Evolutionary conservation across 2,888 invertebrate genomes (phyloP).

Genomic region (Hemistola chrysoprasaria): DNA sequence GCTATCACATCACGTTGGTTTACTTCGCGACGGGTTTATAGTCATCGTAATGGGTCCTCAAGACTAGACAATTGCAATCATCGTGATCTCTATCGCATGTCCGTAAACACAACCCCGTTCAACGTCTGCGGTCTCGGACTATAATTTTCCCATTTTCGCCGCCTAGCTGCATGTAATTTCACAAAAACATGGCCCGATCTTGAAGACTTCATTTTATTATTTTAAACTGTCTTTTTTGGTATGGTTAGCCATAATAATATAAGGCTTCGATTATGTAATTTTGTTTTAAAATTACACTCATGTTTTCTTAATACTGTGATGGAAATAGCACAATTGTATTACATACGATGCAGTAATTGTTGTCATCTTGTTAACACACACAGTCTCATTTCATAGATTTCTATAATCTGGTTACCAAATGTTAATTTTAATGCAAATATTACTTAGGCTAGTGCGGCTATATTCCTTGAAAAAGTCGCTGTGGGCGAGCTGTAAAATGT

Average conservation of each 20-base stretch:
- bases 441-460: slow-evolving; percentile 44
- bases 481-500: slow-evolving; percentile 69
- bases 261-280: slow-evolving; percentile 49
- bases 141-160: slow-evolving; percentile 77
- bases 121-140: slow-evolving; percentile 60
- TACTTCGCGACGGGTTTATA: slow-evolving; percentile 12
- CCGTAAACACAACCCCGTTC: slow-evolving; percentile 49
- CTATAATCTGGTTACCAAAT: slow-evolving; percentile 81
- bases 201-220: slow-evolving; percentile 67
- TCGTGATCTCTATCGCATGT: slow-evolving; percentile 55
- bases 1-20: background rate
- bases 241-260: slow-evolving; percentile 45
- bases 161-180: slow-evolving; percentile 74
- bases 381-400: slow-evolving; percentile 62
- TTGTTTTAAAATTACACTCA: slow-evolving; percentile 25
- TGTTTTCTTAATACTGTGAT: slow-evolving; percentile 40
- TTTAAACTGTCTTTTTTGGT: slow-evolving; percentile 51
- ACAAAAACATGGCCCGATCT: slow-evolving; percentile 55
- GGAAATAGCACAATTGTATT: slow-evolving; percentile 47
- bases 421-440: slow-evolving; percentile 73
- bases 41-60: slow-evolving; percentile 55
- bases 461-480: slow-evolving; percentile 61
- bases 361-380: slow-evolving; percentile 62
- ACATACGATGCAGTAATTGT: slow-evolving; percentile 53
- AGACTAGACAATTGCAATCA: slow-evolving; percentile 61